phyloP scores from a whole-genome alignment of 2,797 vertebrate species.

The Falco columbarius region DNA sequence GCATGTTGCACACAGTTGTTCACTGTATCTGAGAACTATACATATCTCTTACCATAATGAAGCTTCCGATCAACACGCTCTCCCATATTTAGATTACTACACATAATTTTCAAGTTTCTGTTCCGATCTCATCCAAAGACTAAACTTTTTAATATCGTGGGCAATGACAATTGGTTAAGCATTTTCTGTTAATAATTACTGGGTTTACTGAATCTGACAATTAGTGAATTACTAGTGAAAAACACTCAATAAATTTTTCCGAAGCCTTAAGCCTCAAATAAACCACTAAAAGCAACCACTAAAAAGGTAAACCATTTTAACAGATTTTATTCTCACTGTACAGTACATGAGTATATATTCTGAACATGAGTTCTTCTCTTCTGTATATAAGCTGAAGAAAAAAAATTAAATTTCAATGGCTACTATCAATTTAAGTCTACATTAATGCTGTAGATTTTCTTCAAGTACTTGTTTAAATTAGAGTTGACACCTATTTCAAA shows the following conservation, averaged over 20 bases:
- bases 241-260: not conserved
- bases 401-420: slow-evolving; percentile 31
- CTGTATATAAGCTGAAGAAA: slow-evolving; percentile 4
- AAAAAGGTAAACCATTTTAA: not conserved
- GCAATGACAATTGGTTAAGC: not conserved
- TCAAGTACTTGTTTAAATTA: slow-evolving; percentile 67
- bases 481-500: slow-evolving; percentile 60
- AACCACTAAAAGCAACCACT: not conserved
- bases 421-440: slow-evolving; percentile 49
- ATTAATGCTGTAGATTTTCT: slow-evolving; percentile 52
- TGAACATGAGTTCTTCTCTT: not conserved
- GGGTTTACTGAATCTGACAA: not conserved
- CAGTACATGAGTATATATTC: not conserved
- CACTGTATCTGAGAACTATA: not conserved
- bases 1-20: not conserved
- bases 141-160: not conserved
- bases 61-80: not conserved
- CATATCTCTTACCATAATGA: not conserved
- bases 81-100: not conserved
- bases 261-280: not conserved
- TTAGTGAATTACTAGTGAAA: slow-evolving; percentile 33
- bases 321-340: not conserved
- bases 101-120: not conserved
- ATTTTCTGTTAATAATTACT: not conserved
- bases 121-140: not conserved